Evolutionary conservation across 2,797 vertebrate species (phyloP).

Genomic region (Chiloscyllium punctatum): DNA sequence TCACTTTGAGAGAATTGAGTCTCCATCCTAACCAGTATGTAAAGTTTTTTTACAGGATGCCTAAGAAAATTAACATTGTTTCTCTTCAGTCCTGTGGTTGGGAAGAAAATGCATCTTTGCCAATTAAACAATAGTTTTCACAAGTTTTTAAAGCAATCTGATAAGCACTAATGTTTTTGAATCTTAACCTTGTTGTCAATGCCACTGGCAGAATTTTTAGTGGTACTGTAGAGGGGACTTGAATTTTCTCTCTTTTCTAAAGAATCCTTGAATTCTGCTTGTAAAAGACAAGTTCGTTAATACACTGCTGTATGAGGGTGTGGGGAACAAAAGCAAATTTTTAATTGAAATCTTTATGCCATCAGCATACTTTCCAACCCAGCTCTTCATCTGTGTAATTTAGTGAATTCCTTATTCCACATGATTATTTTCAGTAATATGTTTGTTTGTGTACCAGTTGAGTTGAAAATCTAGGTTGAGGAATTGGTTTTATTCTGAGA

Average conservation of each 20-base stretch:
- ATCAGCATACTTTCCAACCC: not conserved
- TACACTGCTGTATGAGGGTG: not conserved
- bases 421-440: not conserved
- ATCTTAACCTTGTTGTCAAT: constrained; percentile 14
- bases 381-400: not conserved
- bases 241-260: not conserved
- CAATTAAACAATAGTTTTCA: constrained; percentile 37
- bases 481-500: not conserved
- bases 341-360: not conserved
- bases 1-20: constrained; percentile 28
- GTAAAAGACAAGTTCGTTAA: not conserved
- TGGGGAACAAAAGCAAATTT: not conserved
- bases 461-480: not conserved
- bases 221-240: not conserved
- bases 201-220: not conserved
- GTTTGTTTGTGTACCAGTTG: not conserved
- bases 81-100: constrained; percentile 32
- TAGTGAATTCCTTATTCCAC: not conserved
- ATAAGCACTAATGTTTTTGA: constrained; percentile 37
- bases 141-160: constrained; percentile 37
- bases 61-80: constrained; percentile 34
- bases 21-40: constrained; percentile 31
- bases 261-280: not conserved
- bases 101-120: constrained; percentile 28
- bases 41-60: constrained; percentile 37